Conservation (phyloP, 2,888 invertebrate genomes). For the Ophion ventricosus region DNA sequence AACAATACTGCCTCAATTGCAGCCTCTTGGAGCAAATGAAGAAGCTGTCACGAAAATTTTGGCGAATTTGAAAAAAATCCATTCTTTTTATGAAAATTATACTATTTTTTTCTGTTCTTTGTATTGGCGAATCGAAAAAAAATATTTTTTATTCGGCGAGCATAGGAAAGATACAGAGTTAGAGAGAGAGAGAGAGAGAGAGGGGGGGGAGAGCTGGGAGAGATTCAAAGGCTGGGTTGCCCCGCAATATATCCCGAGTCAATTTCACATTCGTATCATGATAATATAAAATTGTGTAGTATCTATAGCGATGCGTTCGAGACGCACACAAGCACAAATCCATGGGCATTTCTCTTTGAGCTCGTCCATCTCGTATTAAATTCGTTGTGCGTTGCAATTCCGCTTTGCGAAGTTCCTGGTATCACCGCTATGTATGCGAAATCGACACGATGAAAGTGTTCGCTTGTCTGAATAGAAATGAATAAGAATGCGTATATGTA, state of each 20-base stretch:
- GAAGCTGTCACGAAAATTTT: not conserved
- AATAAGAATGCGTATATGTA: not conserved
- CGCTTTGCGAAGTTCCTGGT: slow-evolving; percentile 31
- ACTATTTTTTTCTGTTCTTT: not conserved
- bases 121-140: not conserved
- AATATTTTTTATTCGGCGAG: not conserved
- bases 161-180: not conserved
- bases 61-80: not conserved
- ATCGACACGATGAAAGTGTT: slow-evolving; percentile 7
- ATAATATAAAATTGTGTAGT: not conserved
- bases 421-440: not conserved
- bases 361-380: not conserved
- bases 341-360: too few relatives aligned
- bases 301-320: not conserved
- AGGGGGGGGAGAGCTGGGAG: too few relatives aligned
- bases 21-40: too few relatives aligned
- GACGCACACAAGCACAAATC: not conserved
- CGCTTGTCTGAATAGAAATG: not conserved
- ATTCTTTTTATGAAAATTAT: not conserved
- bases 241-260: not conserved
- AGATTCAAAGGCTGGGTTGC: too few relatives aligned
- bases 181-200: too few relatives aligned
- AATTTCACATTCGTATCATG: not conserved
- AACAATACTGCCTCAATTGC: too few relatives aligned
- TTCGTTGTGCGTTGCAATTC: slow-evolving; percentile 18